Evolutionary conservation across 64 coral and sea anemone genomes (phyloP).

Genomic region (Montipora sp.): DNA sequence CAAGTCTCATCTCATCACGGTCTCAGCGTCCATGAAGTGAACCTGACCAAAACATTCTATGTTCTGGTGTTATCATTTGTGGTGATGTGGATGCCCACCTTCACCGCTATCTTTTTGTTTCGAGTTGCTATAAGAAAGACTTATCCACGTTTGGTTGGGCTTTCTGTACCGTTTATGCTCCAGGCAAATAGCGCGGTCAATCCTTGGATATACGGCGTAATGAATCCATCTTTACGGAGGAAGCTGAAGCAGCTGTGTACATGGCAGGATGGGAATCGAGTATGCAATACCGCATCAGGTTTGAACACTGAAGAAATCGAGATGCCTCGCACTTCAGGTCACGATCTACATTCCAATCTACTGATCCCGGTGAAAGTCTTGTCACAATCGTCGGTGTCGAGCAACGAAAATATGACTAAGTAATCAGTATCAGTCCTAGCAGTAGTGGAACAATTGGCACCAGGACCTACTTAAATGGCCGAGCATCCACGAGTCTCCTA

Average conservation of each 20-base stretch:
- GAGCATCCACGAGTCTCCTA: too few relatives aligned
- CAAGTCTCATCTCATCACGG: background rate
- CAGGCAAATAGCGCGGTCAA: background rate
- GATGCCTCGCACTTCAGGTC: background rate
- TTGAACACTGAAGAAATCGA: background rate
- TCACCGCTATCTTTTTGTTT: background rate
- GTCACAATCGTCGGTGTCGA: too few relatives aligned
- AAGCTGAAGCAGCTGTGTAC: background rate
- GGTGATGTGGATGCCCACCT: background rate
- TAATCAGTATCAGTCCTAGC: too few relatives aligned
- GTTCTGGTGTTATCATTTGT: slow-evolving; percentile 18
- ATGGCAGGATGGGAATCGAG: background rate
- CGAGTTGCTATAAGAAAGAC: background rate
- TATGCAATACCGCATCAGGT: background rate
- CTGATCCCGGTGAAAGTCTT: too few relatives aligned
- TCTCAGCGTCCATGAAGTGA: slow-evolving; percentile 7
- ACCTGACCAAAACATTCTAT: slow-evolving; percentile 7
- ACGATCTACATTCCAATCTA: background rate
- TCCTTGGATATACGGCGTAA: slow-evolving; percentile 19
- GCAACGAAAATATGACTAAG: too few relatives aligned
- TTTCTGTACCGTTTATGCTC: background rate
- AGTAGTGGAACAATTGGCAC: too few relatives aligned
- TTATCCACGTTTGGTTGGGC: background rate
- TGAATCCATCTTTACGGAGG: background rate
- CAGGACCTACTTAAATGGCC: too few relatives aligned